phyloP scores from a whole-genome alignment of 2,113 vertebrate genomes.

The Lepisosteus osseus region DNA sequence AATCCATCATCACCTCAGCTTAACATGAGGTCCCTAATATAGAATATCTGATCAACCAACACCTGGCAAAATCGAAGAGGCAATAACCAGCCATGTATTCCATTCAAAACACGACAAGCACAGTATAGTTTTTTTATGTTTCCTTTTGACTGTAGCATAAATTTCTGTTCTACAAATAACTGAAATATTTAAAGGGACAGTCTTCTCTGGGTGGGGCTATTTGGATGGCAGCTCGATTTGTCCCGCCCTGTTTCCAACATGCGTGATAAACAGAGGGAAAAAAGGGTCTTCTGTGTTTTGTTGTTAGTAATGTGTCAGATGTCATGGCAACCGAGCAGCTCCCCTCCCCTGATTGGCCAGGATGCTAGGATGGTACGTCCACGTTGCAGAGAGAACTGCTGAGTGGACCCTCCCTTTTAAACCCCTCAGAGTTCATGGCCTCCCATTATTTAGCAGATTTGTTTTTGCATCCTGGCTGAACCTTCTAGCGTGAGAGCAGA shows the following conservation, averaged over 20 bases:
- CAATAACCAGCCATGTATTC: too few species aligned
- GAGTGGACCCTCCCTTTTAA: conserved; percentile 63
- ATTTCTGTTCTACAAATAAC: too few species aligned
- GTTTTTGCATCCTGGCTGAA: conserved; percentile 64
- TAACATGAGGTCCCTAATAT: too few species aligned
- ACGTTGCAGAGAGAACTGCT: conserved; percentile 62
- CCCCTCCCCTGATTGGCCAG: conserved; percentile 48
- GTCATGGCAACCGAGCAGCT: conserved; percentile 46
- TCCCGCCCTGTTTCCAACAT: neutral
- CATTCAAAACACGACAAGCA: too few species aligned
- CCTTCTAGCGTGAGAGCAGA: conserved; percentile 58
- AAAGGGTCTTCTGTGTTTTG: conserved; percentile 9
- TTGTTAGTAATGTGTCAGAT: conserved; percentile 15
- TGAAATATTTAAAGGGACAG: too few species aligned
- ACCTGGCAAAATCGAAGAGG: too few species aligned
- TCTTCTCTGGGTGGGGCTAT: too few species aligned
- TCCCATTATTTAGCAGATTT: conserved; percentile 58
- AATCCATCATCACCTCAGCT: too few species aligned
- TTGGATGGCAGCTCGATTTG: neutral
- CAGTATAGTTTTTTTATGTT: too few species aligned
- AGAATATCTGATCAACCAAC: too few species aligned
- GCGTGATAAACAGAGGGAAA: neutral
- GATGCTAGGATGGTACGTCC: conserved; percentile 29
- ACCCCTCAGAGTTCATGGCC: conserved; percentile 41
- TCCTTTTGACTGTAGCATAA: too few species aligned